Evolutionary conservation across 2,113 vertebrate genomes (phyloP).

Genomic region (Myodes glareolus): DNA sequence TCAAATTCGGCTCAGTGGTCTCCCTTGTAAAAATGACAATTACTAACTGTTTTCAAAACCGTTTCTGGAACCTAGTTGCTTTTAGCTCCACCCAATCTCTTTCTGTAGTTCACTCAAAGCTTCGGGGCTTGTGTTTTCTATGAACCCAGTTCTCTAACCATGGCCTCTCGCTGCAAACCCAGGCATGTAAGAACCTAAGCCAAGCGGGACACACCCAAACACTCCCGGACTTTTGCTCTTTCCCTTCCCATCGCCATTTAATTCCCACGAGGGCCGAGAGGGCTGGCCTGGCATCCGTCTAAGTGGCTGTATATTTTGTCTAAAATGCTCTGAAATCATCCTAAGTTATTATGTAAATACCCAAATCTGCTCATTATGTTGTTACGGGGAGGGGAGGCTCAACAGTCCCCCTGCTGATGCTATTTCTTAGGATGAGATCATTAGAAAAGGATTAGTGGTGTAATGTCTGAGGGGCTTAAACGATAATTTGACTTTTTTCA

Average conservation of each 20-base stretch:
- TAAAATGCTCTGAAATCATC: conserved; percentile 79
- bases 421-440: conserved; percentile 78
- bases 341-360: conserved; percentile 78
- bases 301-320: conserved; percentile 78
- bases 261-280: conserved; percentile 66
- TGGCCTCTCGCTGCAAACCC: conserved; percentile 3
- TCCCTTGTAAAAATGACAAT: not conserved
- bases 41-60: not conserved
- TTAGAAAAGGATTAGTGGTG: conserved; percentile 83
- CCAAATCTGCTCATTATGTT: conserved; percentile 79
- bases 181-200: conserved; percentile 21
- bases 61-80: conserved; percentile 6
- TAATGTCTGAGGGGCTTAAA: conserved; percentile 84
- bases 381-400: conserved; percentile 60
- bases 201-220: not conserved
- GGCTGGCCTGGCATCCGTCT: conserved; percentile 52
- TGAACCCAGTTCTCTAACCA: conserved; percentile 40
- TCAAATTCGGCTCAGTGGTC: not conserved
- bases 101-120: conserved; percentile 19
- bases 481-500: conserved; percentile 83
- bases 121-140: conserved; percentile 22
- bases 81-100: not conserved
- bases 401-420: conserved; percentile 59
- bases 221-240: conserved; percentile 13
- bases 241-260: conserved; percentile 53